These are phyloP conservation scores for Megaptera novaeangliae DNA, from an alignment of 2,113 vertebrate species.

Conservation along the genomic window DNA sequence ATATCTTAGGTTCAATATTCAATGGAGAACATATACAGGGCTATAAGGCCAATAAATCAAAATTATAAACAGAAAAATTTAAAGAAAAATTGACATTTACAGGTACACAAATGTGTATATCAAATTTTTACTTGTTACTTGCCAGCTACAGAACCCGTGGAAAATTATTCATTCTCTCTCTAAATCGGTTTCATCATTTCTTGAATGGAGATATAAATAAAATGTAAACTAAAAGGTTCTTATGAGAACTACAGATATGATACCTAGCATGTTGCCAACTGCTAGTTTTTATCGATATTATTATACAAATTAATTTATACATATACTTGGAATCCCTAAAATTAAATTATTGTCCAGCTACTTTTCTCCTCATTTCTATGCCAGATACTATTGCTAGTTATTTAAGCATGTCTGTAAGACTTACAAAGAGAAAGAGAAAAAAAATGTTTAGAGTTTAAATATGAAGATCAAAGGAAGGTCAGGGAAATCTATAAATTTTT, in stretches of 20 bases:
- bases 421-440: background rate
- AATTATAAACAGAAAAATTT: background rate
- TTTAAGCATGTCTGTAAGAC: background rate
- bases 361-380: background rate
- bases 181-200: background rate
- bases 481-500: background rate
- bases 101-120: background rate
- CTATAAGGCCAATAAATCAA: background rate
- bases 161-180: background rate
- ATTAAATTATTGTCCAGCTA: background rate
- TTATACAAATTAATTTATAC: background rate
- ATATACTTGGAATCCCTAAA: background rate
- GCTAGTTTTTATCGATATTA: background rate
- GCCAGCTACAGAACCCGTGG: background rate
- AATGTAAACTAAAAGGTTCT: background rate
- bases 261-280: background rate
- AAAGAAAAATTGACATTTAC: background rate
- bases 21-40: background rate
- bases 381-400: background rate
- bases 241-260: background rate
- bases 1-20: background rate
- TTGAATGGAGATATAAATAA: background rate
- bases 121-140: background rate
- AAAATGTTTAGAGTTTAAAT: background rate
- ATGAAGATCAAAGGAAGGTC: background rate